These are phyloP conservation scores for Rhopalosiphum nymphaeae DNA, from an alignment of 2,888 invertebrate species.

Conservation along the genomic window DNA sequence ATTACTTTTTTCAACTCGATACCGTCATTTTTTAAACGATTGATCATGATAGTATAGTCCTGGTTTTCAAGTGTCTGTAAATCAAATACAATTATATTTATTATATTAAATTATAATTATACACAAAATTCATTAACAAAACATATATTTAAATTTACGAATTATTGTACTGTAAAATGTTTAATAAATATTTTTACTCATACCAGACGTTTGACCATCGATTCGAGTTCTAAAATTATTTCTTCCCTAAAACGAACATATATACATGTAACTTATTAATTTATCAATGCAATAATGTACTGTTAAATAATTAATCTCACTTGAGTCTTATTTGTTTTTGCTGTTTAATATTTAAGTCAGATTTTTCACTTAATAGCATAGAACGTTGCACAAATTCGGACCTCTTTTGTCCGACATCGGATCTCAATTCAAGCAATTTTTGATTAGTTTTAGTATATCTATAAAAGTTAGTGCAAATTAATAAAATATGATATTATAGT, in stretches of 20 bases:
- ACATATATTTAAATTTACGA: neutral
- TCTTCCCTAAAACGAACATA: conserved; percentile 13
- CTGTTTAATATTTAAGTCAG: neutral
- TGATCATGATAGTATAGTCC: neutral
- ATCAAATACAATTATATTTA: neutral
- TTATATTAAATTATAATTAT: neutral
- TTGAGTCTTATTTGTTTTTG: neutral
- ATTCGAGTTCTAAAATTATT: neutral
- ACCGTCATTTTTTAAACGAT: neutral
- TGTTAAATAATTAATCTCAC: neutral
- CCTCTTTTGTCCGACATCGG: neutral
- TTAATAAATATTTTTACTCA: neutral
- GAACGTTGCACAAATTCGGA: neutral
- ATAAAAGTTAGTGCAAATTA: neutral
- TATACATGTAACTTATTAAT: neutral
- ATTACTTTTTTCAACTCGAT: neutral
- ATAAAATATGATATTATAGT: neutral
- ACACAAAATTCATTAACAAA: neutral
- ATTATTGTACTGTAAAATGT: neutral
- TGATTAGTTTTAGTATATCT: neutral
- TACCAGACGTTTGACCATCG: conserved; percentile 18
- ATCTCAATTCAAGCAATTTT: neutral
- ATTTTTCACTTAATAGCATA: neutral
- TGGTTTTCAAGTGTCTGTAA: neutral
- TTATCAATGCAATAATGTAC: neutral